A percentile compares a stretch with the other conserved stretches of the same genome.
Conservation (phyloP, 1,140 invertebrate species). For the Triops longicaudatus region DNA sequence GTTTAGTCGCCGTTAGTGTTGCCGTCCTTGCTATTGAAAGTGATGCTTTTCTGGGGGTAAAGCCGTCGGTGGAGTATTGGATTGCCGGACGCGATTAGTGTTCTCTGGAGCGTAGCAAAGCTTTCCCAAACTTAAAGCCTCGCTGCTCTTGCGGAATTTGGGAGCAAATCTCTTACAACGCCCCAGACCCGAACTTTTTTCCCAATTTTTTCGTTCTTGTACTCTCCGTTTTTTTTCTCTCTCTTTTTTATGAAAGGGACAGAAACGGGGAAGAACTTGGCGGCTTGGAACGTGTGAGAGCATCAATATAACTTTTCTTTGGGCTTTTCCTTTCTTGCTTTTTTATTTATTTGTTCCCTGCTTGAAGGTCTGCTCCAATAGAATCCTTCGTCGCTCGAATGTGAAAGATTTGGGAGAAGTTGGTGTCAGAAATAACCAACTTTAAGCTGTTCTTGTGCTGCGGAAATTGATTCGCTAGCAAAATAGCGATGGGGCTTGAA, state of each 20-base stretch:
- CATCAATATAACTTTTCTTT: background rate
- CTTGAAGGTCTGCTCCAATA: background rate
- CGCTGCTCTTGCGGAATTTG: conserved; percentile 8
- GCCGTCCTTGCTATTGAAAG: background rate
- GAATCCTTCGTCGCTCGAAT: background rate
- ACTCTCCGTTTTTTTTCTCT: background rate
- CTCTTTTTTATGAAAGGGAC: background rate
- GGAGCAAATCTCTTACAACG: conserved; percentile 6
- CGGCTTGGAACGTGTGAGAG: conserved; percentile 4
- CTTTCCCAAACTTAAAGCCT: background rate
- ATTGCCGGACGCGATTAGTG: conserved; percentile 14
- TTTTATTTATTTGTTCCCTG: background rate
- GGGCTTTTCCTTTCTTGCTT: background rate
- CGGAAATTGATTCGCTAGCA: background rate
- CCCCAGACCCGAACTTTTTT: background rate
- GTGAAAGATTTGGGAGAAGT: background rate
- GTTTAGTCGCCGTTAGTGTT: background rate
- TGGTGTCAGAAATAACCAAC: conserved; percentile 1
- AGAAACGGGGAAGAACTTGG: conserved; percentile 4
- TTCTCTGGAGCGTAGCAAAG: conserved; percentile 5
- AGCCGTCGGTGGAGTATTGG: background rate
- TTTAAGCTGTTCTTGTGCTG: background rate
- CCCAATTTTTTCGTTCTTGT: too few relatives aligned
- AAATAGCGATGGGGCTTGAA: background rate
- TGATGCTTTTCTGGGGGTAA: background rate